phyloP scores from a whole-genome alignment of 2,797 vertebrate genomes.

The Scomberomorus guttatus region DNA sequence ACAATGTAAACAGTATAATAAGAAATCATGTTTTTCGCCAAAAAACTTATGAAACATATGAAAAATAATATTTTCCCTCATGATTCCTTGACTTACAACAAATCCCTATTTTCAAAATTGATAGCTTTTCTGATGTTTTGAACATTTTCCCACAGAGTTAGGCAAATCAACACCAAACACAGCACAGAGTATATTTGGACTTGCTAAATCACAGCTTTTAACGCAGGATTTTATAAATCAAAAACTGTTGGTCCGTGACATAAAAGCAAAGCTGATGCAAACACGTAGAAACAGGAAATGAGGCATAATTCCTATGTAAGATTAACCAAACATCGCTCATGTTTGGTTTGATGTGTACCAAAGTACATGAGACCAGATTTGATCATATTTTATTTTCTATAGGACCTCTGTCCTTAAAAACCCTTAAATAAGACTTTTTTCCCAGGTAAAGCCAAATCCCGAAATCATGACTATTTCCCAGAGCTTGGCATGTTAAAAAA shows the following conservation, averaged over 20 bases:
- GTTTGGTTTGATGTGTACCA: not conserved
- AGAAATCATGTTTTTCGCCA: not conserved
- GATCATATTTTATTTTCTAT: not conserved
- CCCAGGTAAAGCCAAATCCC: not conserved
- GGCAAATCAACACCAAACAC: conserved; percentile 34
- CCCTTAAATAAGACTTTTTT: not conserved
- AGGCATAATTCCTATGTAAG: conserved; percentile 17
- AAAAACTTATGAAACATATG: not conserved
- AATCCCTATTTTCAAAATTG: not conserved
- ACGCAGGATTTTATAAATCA: conserved; percentile 12
- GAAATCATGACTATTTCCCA: not conserved
- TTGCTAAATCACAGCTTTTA: conserved; percentile 22
- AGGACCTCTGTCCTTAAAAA: not conserved
- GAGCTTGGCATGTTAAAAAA: not conserved
- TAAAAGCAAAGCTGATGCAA: conserved; percentile 26
- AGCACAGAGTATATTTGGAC: conserved; percentile 17
- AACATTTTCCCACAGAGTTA: not conserved
- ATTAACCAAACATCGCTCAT: conserved; percentile 14
- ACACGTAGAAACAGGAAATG: conserved; percentile 27
- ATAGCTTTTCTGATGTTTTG: conserved; percentile 15
- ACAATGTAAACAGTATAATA: not conserved
- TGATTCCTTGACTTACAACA: conserved; percentile 19
- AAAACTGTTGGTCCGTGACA: conserved; percentile 13
- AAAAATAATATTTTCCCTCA: not conserved
- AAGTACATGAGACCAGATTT: not conserved